Evolutionary conservation across 2,113 vertebrate species (phyloP).

Genomic region (Galemys pyrenaicus): DNA sequence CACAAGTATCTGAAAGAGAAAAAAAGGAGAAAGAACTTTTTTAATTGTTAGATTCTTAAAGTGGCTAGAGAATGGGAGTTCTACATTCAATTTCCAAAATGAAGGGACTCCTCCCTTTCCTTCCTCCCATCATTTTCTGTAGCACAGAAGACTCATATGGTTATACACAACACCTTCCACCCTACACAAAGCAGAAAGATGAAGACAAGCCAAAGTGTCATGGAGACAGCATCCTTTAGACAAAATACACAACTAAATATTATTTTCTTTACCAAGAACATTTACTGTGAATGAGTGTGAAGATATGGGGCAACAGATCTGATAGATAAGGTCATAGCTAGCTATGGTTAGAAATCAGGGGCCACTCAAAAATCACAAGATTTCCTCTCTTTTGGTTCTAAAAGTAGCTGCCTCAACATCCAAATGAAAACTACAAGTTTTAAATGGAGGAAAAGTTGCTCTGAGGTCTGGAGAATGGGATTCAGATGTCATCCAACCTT

Average conservation of each 20-base stretch:
- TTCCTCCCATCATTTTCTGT: neutral
- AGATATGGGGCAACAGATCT: neutral
- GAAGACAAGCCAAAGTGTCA: neutral
- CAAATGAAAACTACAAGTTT: conserved; percentile 52
- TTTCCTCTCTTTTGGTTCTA: neutral
- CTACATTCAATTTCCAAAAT: neutral
- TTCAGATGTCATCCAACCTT: conserved; percentile 11
- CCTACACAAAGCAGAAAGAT: neutral
- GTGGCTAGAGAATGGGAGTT: neutral
- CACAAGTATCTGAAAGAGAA: conserved; percentile 54
- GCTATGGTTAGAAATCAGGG: neutral
- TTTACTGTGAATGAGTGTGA: neutral
- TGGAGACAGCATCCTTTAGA: neutral
- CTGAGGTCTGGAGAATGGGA: neutral
- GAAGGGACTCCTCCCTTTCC: neutral
- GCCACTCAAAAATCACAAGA: neutral
- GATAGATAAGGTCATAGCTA: neutral
- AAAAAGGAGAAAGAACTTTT: neutral
- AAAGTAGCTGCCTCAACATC: conserved; percentile 1
- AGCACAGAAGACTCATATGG: neutral
- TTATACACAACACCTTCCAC: neutral
- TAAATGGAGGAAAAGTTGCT: conserved; percentile 35
- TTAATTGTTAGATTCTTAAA: neutral
- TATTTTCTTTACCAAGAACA: neutral
- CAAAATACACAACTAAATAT: neutral